These are phyloP conservation scores for Volucella inanis DNA, from an alignment of 2,888 invertebrate species.

Conservation along the genomic window DNA sequence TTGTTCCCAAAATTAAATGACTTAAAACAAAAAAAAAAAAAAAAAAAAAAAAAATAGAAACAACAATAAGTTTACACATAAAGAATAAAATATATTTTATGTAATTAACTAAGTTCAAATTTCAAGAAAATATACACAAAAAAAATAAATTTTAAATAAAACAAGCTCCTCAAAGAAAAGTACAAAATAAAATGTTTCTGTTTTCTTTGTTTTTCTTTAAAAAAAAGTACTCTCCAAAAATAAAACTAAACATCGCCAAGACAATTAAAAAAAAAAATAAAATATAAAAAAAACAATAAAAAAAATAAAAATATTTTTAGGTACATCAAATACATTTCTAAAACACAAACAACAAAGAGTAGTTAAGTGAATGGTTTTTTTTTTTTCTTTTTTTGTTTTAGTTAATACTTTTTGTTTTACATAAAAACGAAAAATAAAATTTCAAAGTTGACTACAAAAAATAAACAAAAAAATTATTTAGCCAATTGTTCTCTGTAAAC, in stretches of 20 bases:
- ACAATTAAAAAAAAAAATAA: conserved; percentile 21
- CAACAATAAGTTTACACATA: conserved; percentile 60
- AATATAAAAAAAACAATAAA: no score
- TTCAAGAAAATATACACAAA: conserved; percentile 63
- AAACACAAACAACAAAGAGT: conserved; percentile 40
- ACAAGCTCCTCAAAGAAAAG: conserved; percentile 2
- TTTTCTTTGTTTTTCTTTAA: not conserved
- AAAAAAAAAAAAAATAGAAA: conserved; percentile 54
- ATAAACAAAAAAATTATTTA: conserved; percentile 20
- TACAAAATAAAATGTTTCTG: not conserved
- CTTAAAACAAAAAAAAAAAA: conserved; percentile 26
- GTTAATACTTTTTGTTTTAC: conserved; percentile 52
- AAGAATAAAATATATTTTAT: conserved; percentile 47
- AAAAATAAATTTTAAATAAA: conserved; percentile 19
- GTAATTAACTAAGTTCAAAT: conserved; percentile 57
- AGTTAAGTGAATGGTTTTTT: not conserved
- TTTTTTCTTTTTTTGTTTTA: not conserved
- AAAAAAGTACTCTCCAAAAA: not conserved
- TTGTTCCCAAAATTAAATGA: no score
- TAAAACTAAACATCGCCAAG: conserved; percentile 23
- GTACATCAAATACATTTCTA: conserved; percentile 16
- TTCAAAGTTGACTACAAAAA: conserved; percentile 21
- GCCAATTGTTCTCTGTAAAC: conserved; percentile 68
- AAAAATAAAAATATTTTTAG: conserved; percentile 28
- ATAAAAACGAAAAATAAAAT: conserved; percentile 30